Conservation (phyloP, 2,113 vertebrate genomes). For the Plestiodon gilberti region DNA sequence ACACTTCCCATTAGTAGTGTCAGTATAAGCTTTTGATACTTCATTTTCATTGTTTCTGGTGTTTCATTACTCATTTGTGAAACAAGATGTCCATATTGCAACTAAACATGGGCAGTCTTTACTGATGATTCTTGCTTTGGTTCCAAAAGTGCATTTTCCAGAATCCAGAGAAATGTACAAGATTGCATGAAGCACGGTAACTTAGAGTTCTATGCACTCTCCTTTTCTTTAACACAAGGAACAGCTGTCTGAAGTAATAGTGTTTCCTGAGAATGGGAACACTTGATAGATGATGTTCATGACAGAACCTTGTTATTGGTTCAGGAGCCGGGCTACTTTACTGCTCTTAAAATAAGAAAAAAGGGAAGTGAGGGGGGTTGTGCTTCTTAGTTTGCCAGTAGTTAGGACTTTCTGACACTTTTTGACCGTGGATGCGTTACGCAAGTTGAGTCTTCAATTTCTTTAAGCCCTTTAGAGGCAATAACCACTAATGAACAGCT, state of each 20-base stretch:
- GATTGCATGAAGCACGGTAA: not conserved
- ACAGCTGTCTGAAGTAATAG: not conserved
- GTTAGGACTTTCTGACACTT: not conserved
- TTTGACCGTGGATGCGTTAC: too few species aligned
- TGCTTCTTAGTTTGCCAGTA: not conserved
- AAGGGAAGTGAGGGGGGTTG: not conserved
- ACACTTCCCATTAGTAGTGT: too few species aligned
- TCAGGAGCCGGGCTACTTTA: not conserved
- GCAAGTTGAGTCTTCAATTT: not conserved
- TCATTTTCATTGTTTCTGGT: too few species aligned
- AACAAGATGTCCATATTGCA: too few species aligned
- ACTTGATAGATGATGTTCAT: not conserved
- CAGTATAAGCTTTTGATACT: too few species aligned
- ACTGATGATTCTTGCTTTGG: too few species aligned
- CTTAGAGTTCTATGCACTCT: not conserved
- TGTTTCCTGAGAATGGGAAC: not conserved
- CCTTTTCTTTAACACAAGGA: not conserved
- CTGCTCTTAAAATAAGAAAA: not conserved
- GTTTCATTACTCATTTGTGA: too few species aligned
- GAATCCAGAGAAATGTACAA: too few species aligned
- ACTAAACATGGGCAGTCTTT: too few species aligned
- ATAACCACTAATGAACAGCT: not conserved
- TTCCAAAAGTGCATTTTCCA: too few species aligned
- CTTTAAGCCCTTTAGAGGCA: not conserved
- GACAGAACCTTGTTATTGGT: not conserved